Percentiles rank a stretch among this genome's conserved stretches.
Evolutionary conservation across 2,888 invertebrate species (phyloP).

Genomic region (Lasioglossum vierecki): DNA sequence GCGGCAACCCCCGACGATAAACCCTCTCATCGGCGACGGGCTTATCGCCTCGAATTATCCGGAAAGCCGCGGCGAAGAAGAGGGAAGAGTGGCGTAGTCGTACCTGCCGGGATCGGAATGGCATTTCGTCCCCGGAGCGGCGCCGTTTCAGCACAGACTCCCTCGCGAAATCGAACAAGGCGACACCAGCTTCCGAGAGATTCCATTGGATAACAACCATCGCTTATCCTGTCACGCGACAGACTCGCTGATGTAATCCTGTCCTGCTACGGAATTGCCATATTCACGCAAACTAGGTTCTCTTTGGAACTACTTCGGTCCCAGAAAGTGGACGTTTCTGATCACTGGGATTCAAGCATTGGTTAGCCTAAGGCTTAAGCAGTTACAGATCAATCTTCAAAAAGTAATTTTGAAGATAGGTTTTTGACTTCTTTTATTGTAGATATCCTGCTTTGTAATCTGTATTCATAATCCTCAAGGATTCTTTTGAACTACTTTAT

Average conservation of each 20-base stretch:
- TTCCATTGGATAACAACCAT: background rate
- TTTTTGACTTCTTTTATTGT: too few species aligned
- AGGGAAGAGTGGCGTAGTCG: conserved; percentile 30
- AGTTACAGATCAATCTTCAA: background rate
- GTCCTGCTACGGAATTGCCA: conserved; percentile 1
- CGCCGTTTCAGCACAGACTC: conserved; percentile 8
- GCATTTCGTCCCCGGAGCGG: conserved; percentile 20
- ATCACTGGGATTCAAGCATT: background rate
- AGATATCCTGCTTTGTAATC: too few species aligned
- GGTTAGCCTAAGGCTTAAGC: too few species aligned
- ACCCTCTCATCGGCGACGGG: conserved; percentile 70
- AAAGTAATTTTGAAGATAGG: background rate
- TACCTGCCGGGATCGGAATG: conserved; percentile 35
- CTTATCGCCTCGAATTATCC: conserved; percentile 73
- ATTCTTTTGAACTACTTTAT: too few species aligned
- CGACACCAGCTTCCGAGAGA: conserved; percentile 3
- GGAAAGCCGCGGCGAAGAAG: conserved; percentile 48
- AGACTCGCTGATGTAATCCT: background rate
- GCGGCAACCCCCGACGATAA: conserved; percentile 60
- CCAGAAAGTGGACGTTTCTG: background rate
- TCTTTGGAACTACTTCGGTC: background rate
- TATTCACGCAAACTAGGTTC: background rate
- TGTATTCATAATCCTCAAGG: too few species aligned
- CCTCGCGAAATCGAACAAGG: conserved; percentile 24
- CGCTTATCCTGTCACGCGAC: background rate